Percentiles rank a stretch among this genome's conserved stretches.
phyloP scores from a whole-genome alignment of 1,140 invertebrate genomes.

The Octopus sinensis region DNA sequence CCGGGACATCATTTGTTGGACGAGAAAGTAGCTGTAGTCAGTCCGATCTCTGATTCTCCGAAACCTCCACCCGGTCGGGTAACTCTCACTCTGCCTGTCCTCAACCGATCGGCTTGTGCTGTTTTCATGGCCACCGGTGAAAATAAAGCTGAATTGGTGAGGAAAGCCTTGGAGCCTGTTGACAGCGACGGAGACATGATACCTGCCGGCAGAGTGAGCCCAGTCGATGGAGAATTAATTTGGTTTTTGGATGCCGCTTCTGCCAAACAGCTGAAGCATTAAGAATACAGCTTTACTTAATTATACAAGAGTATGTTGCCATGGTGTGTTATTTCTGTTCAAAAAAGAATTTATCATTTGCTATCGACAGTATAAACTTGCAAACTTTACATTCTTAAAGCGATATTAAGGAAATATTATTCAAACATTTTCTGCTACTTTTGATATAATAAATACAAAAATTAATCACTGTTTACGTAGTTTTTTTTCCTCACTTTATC shows the following conservation, averaged over 20 bases:
- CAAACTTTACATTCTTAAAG: no score
- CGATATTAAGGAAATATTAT: no score
- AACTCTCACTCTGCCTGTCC: conserved; percentile 87
- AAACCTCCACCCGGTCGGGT: conserved; percentile 89
- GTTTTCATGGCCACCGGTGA: conserved; percentile 81
- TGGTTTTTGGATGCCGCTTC: conserved; percentile 79
- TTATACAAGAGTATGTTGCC: no score
- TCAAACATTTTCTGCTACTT: no score
- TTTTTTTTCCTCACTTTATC: no score
- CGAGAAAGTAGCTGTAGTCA: conserved; percentile 68
- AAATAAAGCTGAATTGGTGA: conserved; percentile 83
- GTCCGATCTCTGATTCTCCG: conserved; percentile 85
- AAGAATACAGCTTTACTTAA: background rate
- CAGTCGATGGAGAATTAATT: conserved; percentile 67
- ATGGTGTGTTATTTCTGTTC: no score
- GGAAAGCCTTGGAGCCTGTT: conserved; percentile 69
- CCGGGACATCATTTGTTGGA: conserved; percentile 72
- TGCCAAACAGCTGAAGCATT: conserved; percentile 52
- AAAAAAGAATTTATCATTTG: no score
- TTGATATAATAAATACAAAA: no score
- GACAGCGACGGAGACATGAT: conserved; percentile 66
- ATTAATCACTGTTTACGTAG: no score
- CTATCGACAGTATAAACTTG: no score
- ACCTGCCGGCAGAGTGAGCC: conserved; percentile 72
- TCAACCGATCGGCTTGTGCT: conserved; percentile 82